Evolutionary conservation across 2,113 vertebrate genomes (phyloP).

Genomic region (Mus spicilegus): DNA sequence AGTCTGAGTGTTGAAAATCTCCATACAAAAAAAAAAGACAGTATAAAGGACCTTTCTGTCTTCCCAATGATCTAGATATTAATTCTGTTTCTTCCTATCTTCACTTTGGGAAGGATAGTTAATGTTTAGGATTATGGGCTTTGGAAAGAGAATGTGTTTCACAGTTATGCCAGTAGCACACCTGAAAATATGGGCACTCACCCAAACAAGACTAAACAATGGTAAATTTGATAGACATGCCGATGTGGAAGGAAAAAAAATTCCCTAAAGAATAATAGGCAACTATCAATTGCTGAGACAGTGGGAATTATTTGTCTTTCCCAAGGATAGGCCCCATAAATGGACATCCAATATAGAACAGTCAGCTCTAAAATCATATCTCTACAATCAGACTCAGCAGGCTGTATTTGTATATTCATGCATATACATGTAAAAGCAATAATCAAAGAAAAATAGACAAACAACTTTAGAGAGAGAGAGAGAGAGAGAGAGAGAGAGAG

Average conservation of each 20-base stretch:
- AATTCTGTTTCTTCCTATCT: constrained; percentile 7
- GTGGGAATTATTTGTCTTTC: neutral
- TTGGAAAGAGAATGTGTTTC: neutral
- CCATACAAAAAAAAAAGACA: neutral
- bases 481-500: too few species aligned
- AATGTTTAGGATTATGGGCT: neutral
- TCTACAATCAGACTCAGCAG: neutral
- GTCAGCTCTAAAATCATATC: neutral
- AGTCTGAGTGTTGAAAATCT: neutral
- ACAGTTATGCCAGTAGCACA: neutral
- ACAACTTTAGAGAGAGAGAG: neutral
- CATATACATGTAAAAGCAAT: neutral
- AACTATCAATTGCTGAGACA: neutral
- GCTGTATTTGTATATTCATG: neutral
- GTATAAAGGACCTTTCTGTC: neutral
- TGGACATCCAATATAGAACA: neutral
- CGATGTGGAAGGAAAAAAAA: neutral
- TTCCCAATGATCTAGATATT: neutral
- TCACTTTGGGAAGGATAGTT: neutral
- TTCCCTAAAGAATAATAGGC: neutral
- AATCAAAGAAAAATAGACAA: neutral
- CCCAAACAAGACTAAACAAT: neutral
- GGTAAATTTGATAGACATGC: neutral
- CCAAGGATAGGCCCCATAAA: neutral
- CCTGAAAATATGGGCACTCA: neutral